Percentiles rank a stretch among this genome's conserved stretches.
These are phyloP conservation scores for Aulostomus chinensis DNA, from an alignment of 2,797 vertebrate genomes.

Conservation along the genomic window DNA sequence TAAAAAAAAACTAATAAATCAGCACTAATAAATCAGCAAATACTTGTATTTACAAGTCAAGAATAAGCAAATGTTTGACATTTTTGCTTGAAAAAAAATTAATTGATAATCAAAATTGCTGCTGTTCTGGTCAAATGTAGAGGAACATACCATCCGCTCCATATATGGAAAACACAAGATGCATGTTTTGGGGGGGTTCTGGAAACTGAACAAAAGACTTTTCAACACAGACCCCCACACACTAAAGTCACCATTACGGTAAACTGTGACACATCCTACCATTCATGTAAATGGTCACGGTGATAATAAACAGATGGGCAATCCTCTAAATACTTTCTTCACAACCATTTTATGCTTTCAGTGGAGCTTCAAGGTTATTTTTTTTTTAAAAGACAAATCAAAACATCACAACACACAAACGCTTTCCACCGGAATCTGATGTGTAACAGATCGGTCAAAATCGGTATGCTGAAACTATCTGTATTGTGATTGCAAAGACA, in stretches of 20 bases:
- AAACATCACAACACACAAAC: slow-evolving; percentile 15
- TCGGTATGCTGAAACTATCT: not conserved
- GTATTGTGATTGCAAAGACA: not conserved
- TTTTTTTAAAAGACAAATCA: slow-evolving; percentile 1
- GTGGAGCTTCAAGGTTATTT: slow-evolving; percentile 2
- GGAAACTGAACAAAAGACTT: too few species aligned
- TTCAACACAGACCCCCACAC: slow-evolving; percentile 36
- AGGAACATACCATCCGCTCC: slow-evolving; percentile 2
- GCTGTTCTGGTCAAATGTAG: slow-evolving; percentile 13
- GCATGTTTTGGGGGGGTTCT: too few species aligned
- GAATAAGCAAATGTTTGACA: too few species aligned
- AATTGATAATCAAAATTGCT: too few species aligned
- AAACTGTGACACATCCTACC: slow-evolving; percentile 43
- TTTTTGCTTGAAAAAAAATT: too few species aligned
- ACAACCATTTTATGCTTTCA: slow-evolving; percentile 20
- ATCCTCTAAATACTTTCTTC: slow-evolving; percentile 11
- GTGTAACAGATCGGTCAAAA: not conserved
- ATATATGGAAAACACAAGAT: slow-evolving; percentile 11
- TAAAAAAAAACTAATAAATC: too few species aligned
- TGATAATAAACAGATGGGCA: slow-evolving; percentile 48
- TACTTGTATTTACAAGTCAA: too few species aligned
- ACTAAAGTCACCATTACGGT: slow-evolving; percentile 32
- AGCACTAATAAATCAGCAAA: too few species aligned
- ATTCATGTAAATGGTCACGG: slow-evolving; percentile 58
- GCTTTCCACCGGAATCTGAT: slow-evolving; percentile 1